Evolutionary conservation across 35 echinoderm and acorn worm genomes (phyloP).

Genomic region (Acanthaster planci): DNA sequence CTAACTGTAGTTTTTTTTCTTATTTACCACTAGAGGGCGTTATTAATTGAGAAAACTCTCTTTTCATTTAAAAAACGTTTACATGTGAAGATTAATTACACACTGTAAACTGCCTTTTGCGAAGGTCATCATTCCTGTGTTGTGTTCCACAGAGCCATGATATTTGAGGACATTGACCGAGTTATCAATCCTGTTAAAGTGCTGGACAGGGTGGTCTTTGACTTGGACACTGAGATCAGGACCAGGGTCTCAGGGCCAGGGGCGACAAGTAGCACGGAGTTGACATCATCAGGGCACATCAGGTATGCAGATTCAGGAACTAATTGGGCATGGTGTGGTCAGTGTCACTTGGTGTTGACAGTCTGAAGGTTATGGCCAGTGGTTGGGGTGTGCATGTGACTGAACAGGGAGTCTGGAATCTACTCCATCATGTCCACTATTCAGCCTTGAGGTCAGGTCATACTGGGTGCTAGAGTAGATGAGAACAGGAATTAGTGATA

Average conservation of each 20-base stretch:
- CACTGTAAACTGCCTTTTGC: too few relatives aligned
- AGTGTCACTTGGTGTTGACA: too few relatives aligned
- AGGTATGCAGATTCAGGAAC: neutral
- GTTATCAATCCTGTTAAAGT: conserved; percentile 70
- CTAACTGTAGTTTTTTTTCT: too few relatives aligned
- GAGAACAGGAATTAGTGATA: too few relatives aligned
- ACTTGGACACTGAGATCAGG: conserved; percentile 60
- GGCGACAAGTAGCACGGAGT: neutral
- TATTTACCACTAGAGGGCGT: too few relatives aligned
- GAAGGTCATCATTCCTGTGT: neutral
- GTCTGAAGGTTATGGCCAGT: too few relatives aligned
- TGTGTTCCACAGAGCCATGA: conserved; percentile 56
- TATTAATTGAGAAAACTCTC: neutral
- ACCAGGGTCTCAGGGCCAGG: neutral
- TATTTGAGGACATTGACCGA: conserved; percentile 93
- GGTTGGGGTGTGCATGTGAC: too few relatives aligned
- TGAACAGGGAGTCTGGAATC: too few relatives aligned
- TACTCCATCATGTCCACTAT: too few relatives aligned
- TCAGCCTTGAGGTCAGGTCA: too few relatives aligned
- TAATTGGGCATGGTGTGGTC: neutral
- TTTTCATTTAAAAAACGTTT: neutral
- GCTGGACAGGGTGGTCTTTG: conserved; percentile 79
- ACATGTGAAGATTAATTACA: too few relatives aligned
- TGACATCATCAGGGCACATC: neutral
- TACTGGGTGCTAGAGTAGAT: too few relatives aligned